Evolutionary conservation across 1,140 invertebrate genomes (phyloP).

Genomic region (Ceratoteleas bidentatus): DNA sequence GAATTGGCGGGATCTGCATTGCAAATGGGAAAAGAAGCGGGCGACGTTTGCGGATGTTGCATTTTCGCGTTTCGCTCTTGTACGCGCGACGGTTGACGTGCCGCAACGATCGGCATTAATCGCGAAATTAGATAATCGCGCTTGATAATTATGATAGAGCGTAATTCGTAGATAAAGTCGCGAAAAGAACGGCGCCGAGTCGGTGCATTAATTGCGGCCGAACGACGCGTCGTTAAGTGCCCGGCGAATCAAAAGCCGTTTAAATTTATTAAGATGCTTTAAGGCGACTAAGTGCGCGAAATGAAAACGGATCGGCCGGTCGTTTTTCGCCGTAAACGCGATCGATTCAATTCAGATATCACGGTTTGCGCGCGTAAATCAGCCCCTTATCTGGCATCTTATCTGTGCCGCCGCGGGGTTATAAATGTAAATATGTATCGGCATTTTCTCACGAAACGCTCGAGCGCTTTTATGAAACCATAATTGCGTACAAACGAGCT

Average conservation of each 20-base stretch:
- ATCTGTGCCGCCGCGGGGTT: conserved; percentile 12
- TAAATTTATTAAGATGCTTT: conserved; percentile 26
- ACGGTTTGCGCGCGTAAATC: conserved; percentile 29
- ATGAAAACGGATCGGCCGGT: conserved; percentile 17
- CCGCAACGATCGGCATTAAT: conserved; percentile 5
- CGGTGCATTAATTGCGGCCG: conserved; percentile 1
- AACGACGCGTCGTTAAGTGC: not conserved
- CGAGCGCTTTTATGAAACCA: conserved; percentile 29
- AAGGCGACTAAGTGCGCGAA: conserved; percentile 15
- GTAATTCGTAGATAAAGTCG: conserved; percentile 6
- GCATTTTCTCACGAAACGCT: conserved; percentile 19
- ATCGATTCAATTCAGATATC: conserved; percentile 31
- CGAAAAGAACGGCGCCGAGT: no score
- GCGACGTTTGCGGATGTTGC: no score
- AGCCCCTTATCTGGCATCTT: conserved; percentile 28
- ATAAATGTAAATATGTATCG: conserved; percentile 35
- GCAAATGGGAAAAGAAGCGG: no score
- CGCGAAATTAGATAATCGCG: conserved; percentile 7
- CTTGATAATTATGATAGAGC: conserved; percentile 25
- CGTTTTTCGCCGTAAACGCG: conserved; percentile 4
- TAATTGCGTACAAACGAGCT: conserved; percentile 22
- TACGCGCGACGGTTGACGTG: no score
- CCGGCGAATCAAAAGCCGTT: no score
- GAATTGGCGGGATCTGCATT: no score
- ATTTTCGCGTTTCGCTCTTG: no score